phyloP scores from a whole-genome alignment of 2,888 invertebrate genomes.

The Anoncus sp. region DNA sequence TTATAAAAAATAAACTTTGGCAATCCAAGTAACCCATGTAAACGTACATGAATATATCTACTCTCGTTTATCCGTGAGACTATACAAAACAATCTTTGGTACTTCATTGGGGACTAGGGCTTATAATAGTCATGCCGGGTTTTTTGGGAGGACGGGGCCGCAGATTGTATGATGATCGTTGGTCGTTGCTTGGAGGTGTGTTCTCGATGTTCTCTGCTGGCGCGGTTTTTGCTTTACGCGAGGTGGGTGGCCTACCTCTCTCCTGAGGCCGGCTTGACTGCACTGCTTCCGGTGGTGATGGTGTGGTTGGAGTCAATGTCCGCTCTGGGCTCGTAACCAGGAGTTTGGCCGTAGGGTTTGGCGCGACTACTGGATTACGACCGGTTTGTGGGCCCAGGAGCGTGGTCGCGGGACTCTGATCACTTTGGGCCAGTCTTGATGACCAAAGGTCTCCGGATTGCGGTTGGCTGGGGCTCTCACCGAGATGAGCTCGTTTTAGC shows the following conservation, averaged over 20 bases:
- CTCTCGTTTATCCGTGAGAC: too few species aligned
- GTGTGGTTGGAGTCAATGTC: not conserved
- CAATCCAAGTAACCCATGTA: too few species aligned
- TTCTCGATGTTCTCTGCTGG: not conserved
- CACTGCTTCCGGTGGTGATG: not conserved
- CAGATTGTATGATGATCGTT: not conserved
- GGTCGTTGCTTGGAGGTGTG: slow-evolving; percentile 2
- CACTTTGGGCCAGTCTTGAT: slow-evolving; percentile 1
- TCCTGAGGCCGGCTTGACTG: not conserved
- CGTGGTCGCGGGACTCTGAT: too few species aligned
- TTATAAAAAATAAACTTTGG: too few species aligned
- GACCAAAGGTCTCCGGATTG: not conserved
- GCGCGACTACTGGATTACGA: not conserved
- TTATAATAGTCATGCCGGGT: not conserved
- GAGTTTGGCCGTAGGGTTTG: not conserved
- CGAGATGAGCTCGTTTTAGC: not conserved
- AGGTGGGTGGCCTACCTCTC: not conserved
- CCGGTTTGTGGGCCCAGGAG: too few species aligned
- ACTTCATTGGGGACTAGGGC: not conserved
- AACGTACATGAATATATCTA: too few species aligned
- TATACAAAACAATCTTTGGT: not conserved
- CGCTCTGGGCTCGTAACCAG: not conserved
- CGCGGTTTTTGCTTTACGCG: not conserved
- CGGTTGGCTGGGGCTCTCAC: not conserved
- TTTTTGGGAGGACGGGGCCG: slow-evolving; percentile 4